Percentiles rank a stretch among this genome's conserved stretches.
Conservation (phyloP, 1,140 invertebrate genomes). For the Homalodisca vitripennis region DNA sequence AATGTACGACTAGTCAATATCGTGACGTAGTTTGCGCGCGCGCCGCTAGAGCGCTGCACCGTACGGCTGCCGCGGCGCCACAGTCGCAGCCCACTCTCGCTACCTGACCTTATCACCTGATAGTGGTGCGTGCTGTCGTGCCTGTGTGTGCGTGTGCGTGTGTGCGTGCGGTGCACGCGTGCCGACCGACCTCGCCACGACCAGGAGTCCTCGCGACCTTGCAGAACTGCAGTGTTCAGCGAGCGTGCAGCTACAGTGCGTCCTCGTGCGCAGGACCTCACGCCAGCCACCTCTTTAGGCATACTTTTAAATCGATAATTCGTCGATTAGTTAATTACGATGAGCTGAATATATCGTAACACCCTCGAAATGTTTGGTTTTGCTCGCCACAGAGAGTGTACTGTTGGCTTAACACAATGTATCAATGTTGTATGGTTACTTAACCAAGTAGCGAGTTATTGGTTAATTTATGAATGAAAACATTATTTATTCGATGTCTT, state of each 20-base stretch:
- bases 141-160: constrained; percentile 6
- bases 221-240: not conserved
- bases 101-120: not conserved
- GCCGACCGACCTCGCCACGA: too few species aligned
- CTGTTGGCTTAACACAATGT: too few species aligned
- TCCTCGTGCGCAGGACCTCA: not conserved
- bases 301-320: not conserved
- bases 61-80: not conserved
- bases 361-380: too few species aligned
- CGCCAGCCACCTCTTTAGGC: not conserved
- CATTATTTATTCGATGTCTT: too few species aligned
- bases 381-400: too few species aligned
- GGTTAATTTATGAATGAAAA: too few species aligned
- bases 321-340: too few species aligned
- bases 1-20: not conserved
- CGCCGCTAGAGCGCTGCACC: not conserved
- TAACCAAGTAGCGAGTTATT: too few species aligned
- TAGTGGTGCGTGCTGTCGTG: not conserved
- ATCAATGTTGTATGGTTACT: too few species aligned
- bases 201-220: not conserved
- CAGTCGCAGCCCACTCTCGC: not conserved
- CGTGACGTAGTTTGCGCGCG: not conserved
- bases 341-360: too few species aligned
- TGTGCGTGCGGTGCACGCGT: constrained; percentile 7
- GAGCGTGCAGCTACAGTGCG: not conserved